Evolutionary conservation across 2,888 invertebrate species (phyloP).

Genomic region (Acleris emargana): DNA sequence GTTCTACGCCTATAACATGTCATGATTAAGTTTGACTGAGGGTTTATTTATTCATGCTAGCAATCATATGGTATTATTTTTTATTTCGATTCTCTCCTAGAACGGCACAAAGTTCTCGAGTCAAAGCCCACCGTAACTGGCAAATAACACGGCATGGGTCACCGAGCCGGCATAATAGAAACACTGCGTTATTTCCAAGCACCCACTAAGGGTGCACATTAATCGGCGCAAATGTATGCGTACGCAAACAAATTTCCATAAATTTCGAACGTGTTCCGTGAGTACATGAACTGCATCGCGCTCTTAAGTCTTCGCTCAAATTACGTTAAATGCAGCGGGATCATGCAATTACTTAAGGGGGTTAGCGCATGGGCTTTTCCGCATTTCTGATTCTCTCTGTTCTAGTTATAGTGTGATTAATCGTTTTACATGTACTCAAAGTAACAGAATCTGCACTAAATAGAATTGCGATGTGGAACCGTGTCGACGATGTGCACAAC

Average conservation of each 20-base stretch:
- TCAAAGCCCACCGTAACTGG: slow-evolving; percentile 13
- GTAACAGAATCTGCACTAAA: background rate
- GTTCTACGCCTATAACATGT: no score
- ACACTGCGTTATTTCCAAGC: slow-evolving; percentile 13
- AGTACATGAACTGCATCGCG: background rate
- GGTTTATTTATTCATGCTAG: no score
- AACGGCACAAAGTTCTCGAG: slow-evolving; percentile 9
- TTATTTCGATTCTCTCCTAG: no score
- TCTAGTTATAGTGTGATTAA: no score
- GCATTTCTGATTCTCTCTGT: no score
- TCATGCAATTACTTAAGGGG: slow-evolving; percentile 11
- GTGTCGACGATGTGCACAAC: slow-evolving; percentile 6
- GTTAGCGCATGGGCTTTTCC: no score
- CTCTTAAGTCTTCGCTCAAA: background rate
- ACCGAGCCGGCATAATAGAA: slow-evolving; percentile 15
- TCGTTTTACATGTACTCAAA: no score
- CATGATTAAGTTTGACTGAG: no score
- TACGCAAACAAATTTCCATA: slow-evolving; percentile 25
- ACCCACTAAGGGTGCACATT: slow-evolving; percentile 20
- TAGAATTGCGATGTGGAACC: slow-evolving; percentile 14
- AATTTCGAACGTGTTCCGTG: slow-evolving; percentile 10
- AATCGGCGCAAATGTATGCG: slow-evolving; percentile 25
- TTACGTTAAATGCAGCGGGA: slow-evolving; percentile 15
- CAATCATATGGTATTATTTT: no score
- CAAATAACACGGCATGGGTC: slow-evolving; percentile 18